Conservation (phyloP, 2,113 vertebrate genomes). For the Oncorhynchus nerka region DNA sequence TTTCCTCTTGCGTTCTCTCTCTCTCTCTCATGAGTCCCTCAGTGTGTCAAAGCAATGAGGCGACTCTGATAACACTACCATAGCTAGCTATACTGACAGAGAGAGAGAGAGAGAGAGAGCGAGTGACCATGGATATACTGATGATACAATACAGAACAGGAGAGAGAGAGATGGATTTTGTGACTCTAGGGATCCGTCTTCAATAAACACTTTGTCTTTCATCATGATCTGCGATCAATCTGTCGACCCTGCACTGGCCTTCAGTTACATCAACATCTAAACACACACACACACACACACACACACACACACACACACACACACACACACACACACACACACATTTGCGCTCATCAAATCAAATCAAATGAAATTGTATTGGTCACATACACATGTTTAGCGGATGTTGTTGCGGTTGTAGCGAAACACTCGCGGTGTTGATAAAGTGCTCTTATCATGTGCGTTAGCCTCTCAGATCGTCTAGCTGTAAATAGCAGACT, state of each 20-base stretch:
- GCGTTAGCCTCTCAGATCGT: too few species aligned
- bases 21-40: slow-evolving; percentile 13
- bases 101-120: too few species aligned
- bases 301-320: slow-evolving; percentile 7
- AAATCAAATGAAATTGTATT: too few species aligned
- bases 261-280: neutral
- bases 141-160: slow-evolving; percentile 13
- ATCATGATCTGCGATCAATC: slow-evolving; percentile 69
- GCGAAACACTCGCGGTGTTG: slow-evolving; percentile 2
- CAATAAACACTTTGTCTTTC: slow-evolving; percentile 68
- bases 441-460: too few species aligned
- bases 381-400: too few species aligned
- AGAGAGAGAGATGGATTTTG: slow-evolving; percentile 59
- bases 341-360: slow-evolving; percentile 23
- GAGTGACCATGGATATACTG: too few species aligned
- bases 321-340: slow-evolving; percentile 7
- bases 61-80: slow-evolving; percentile 29
- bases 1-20: neutral
- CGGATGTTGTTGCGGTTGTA: too few species aligned
- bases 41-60: slow-evolving; percentile 47
- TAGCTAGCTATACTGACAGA: slow-evolving; percentile 1
- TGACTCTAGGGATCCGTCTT: slow-evolving; percentile 59
- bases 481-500: too few species aligned
- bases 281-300: slow-evolving; percentile 6
- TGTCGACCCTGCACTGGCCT: slow-evolving; percentile 37